Conservation (phyloP, 1,140 invertebrate species). For the Pseudobourletiella spinata region DNA sequence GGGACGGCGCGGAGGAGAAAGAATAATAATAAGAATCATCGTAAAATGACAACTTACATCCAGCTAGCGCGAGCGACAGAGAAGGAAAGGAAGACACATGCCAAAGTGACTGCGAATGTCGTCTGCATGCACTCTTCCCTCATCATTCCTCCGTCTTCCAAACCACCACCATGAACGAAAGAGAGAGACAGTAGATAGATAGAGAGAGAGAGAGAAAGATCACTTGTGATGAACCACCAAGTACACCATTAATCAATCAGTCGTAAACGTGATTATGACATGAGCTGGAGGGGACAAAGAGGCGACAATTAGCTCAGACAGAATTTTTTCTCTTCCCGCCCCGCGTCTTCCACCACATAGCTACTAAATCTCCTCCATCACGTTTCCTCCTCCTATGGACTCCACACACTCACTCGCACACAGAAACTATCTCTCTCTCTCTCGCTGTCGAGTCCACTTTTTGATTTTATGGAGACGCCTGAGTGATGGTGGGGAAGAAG, state of each 20-base stretch:
- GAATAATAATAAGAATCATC: neutral
- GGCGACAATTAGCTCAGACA: neutral
- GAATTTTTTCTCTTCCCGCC: no score
- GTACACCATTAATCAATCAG: constrained; percentile 16
- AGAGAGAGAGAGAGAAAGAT: neutral
- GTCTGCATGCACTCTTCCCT: constrained; percentile 23
- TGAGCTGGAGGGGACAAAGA: neutral
- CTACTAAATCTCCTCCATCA: no score
- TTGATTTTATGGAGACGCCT: no score
- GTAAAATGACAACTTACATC: constrained; percentile 21
- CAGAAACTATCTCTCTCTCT: no score
- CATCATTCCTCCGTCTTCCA: constrained; percentile 11
- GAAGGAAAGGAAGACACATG: constrained; percentile 20
- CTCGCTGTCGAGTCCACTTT: no score
- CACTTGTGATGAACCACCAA: constrained; percentile 5
- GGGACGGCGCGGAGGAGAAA: neutral
- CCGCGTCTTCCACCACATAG: neutral
- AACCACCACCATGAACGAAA: constrained; percentile 1
- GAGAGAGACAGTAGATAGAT: no score
- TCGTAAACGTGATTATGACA: neutral
- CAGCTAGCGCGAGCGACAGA: constrained; percentile 18
- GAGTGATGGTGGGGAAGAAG: no score
- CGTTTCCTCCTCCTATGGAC: no score
- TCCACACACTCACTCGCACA: no score
- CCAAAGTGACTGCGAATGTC: constrained; percentile 15